Base-by-base conservation (phyloP, 1,140 invertebrate species). In the Zophobas atratus region DNA sequence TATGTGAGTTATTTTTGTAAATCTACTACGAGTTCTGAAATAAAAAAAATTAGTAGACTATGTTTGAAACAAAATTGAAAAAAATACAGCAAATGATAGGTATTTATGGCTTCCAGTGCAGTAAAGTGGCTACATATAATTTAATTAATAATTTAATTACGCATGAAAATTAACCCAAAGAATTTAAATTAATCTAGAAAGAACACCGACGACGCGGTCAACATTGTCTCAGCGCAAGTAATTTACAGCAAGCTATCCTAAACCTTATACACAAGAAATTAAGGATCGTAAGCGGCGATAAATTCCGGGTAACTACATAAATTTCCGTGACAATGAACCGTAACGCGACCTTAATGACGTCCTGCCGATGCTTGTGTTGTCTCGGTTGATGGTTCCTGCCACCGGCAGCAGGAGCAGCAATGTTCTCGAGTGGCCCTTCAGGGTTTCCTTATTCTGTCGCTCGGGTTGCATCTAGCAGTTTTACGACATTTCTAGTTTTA, bases 291-390 rank as follows among this genome's bases (percentile, higher is more conserved):
- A 73, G 71, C 55, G 43, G 71, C 55, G 43, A 73, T 73, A 73
- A 73, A 73, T 73, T 73, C 71, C 71, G 39, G 3, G 34, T 55
- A 73, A 73, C 49, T 73, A 73, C 49, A 73, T 73, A 73, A 73
- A 73, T 73, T 73, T 43, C 49, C 49, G 49, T 55, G 71, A 73
- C 71, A 73, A 73, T 73, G 71, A 73, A 73, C 71, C 71, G 71
- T 73, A 53, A 73, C 49, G 71, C 49, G 55, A 73, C 55, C 71
- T 73, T 73, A 73, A 73, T 56, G 71, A 73, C 71, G 71, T 73
- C 71, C 71, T 55, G 71, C 71, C 53, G 71, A 73, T 73, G 71
- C 55, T 20, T 73, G 49, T 55, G 49, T 73, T 73, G 48, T 55
- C 38, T 73, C 71, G 49, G 55, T 51, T 72, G 46, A 72, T 55